These are phyloP conservation scores for Meganola albula DNA, from an alignment of 2,888 invertebrate species.

Conservation along the genomic window DNA sequence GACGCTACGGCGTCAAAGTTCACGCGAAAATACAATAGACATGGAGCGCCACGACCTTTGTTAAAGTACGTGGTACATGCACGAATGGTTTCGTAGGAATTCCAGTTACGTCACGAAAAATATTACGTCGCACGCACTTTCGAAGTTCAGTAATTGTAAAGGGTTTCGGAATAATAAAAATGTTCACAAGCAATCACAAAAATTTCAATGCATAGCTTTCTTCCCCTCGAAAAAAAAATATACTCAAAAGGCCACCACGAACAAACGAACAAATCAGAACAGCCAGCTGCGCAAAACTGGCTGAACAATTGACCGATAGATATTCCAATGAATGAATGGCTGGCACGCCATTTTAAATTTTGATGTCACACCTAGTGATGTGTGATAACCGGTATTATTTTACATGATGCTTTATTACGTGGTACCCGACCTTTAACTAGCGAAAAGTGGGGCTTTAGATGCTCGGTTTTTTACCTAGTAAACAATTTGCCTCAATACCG, in stretches of 20 bases:
- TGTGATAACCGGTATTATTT: too few species aligned
- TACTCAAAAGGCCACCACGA: conserved; percentile 22
- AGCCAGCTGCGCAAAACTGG: conserved; percentile 34
- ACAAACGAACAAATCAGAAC: conserved; percentile 32
- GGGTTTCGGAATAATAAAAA: conserved; percentile 2
- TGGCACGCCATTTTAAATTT: too few species aligned
- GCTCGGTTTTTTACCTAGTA: too few species aligned
- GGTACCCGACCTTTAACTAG: too few species aligned
- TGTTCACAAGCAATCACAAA: conserved; percentile 17
- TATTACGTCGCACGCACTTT: conserved; percentile 22
- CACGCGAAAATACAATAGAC: conserved; percentile 44
- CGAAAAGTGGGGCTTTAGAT: too few species aligned
- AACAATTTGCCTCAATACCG: too few species aligned
- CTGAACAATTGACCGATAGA: conserved; percentile 37
- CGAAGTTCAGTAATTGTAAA: conserved; percentile 6
- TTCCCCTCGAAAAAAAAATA: conserved; percentile 18
- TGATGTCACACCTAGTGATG: too few species aligned
- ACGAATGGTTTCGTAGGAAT: conserved; percentile 47
- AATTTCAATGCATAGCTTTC: conserved; percentile 26
- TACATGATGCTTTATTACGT: too few species aligned
- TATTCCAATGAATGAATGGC: conserved; percentile 20
- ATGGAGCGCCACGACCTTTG: conserved; percentile 55
- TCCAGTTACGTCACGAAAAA: conserved; percentile 69
- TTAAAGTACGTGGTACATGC: conserved; percentile 38
- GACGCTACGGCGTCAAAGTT: conserved; percentile 40